Evolutionary conservation across 2,113 vertebrate genomes (phyloP).

Genomic region (Aspiorhynchus laticeps): DNA sequence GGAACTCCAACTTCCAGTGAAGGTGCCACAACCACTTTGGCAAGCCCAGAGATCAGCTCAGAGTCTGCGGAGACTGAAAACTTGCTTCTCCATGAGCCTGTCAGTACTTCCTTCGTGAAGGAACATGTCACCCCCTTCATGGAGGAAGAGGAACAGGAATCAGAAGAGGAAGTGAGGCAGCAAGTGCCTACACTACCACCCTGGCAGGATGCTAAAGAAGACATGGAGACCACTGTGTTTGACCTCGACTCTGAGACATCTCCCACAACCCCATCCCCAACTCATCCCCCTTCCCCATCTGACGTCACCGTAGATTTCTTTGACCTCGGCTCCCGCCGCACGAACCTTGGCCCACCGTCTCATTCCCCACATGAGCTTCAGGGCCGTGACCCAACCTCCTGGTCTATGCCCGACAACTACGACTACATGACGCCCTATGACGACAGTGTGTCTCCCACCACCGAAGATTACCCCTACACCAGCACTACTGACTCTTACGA

Average conservation of each 20-base stretch:
- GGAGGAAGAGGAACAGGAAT: background rate
- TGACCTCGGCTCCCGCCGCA: constrained; percentile 74
- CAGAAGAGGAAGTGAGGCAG: constrained; percentile 64
- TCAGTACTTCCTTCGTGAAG: constrained; percentile 56
- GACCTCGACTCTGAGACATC: constrained; percentile 65
- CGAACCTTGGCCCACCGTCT: constrained; percentile 66
- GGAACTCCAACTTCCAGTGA: background rate
- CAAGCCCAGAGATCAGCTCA: constrained; percentile 59
- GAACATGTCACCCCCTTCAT: background rate
- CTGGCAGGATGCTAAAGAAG: constrained; percentile 66
- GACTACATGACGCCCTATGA: constrained; percentile 90
- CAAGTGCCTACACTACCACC: constrained; percentile 65
- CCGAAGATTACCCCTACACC: constrained; percentile 84
- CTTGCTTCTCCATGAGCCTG: constrained; percentile 58
- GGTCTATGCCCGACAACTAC: constrained; percentile 83
- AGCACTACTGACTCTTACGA: constrained; percentile 84
- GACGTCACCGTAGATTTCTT: constrained; percentile 85
- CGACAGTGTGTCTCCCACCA: constrained; percentile 82
- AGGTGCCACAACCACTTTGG: constrained; percentile 50
- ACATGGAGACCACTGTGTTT: constrained; percentile 69
- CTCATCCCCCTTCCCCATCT: constrained; percentile 63
- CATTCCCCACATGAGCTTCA: constrained; percentile 72
- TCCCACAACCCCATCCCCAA: constrained; percentile 55
- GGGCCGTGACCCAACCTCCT: constrained; percentile 81
- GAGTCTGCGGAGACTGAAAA: constrained; percentile 74